Evolutionary conservation across 1,140 invertebrate genomes (phyloP).

Genomic region (Melitaea cinxia): DNA sequence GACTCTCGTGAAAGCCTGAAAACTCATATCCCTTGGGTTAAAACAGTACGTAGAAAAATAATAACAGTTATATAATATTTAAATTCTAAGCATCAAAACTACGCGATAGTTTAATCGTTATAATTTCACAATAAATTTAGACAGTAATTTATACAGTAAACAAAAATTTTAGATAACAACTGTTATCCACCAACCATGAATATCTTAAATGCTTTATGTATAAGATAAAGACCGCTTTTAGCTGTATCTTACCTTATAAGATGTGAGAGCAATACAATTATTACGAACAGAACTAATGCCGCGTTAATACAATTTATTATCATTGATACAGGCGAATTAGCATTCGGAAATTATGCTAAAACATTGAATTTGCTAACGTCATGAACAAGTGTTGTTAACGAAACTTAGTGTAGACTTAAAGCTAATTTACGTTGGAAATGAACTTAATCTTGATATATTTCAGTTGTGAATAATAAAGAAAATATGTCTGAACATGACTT

Average conservation of each 20-base stretch:
- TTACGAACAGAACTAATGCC: conserved; percentile 22
- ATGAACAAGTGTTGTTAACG: conserved; percentile 9
- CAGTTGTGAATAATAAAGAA: too few species aligned
- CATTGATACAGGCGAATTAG: conserved; percentile 5
- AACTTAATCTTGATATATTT: too few species aligned
- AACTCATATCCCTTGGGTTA: too few species aligned
- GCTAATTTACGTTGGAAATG: not conserved
- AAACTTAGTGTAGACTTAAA: not conserved
- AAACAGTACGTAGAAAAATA: too few species aligned
- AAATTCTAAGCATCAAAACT: too few species aligned
- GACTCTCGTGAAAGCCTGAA: too few species aligned
- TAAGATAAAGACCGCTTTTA: conserved; percentile 22
- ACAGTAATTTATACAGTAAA: not conserved
- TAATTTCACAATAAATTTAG: not conserved
- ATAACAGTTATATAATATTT: too few species aligned
- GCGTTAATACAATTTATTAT: conserved; percentile 22
- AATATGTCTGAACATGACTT: too few species aligned
- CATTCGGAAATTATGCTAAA: conserved; percentile 2
- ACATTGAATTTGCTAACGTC: conserved; percentile 11
- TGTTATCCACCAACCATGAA: not conserved
- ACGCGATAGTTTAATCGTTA: too few species aligned
- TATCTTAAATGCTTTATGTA: conserved; percentile 35
- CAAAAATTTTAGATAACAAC: not conserved
- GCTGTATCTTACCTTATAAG: conserved; percentile 30
- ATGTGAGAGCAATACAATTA: conserved; percentile 27